Evolutionary conservation across 2,888 invertebrate genomes (phyloP), one percentile per base, ranked within the genome.

Genomic region (Phalera bucephala): DNA sequence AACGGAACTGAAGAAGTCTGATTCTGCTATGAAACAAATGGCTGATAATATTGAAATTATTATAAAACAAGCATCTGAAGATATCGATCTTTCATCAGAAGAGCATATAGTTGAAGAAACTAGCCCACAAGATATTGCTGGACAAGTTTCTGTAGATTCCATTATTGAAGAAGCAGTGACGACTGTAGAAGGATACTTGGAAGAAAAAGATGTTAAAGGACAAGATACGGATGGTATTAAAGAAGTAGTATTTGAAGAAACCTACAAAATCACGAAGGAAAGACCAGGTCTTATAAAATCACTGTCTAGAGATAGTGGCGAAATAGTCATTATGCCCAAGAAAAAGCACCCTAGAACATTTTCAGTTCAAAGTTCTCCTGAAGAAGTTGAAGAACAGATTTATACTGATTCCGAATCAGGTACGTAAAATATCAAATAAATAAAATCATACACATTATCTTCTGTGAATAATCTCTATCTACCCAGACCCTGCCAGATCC

Each of bases 351-450:
- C 78, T 1, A 69, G 89, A 44, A 89, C 89, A 9, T 91, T 89
- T 40, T 91, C 90, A 1, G 90, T 91, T 2, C 90, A 91, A 62
- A 90, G 90, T 57, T 90, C 90, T 8, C 90, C 90, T 1, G 90
- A 91, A 40, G 90, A 91, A 77, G 81, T 90, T 13, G 90, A 91
- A 61, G 90, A 90, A 57, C 90, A 91, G 46, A 90, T 91, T 44
- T 91, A 90, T 36, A 89, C 90, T 20, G 90, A 91, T 58, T 90
- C 90, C 2, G 90, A 91, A 76, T 90, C 90, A 44, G 90, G 90
- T 90, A n/a, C 1, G 21, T 21, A 12, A 3, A 4, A 12, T 12
- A n/a, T 25, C 7, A 11, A 11, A 5, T 2, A 25, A 25, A 12
- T 25, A 63, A 36, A 35, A n/a, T n/a, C n/a, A n/a, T n/a, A n/a